Evolutionary conservation across 2,113 vertebrate species (phyloP), one percentile per base, ranked within the genome.

Genomic region (Eolophus roseicapilla): DNA sequence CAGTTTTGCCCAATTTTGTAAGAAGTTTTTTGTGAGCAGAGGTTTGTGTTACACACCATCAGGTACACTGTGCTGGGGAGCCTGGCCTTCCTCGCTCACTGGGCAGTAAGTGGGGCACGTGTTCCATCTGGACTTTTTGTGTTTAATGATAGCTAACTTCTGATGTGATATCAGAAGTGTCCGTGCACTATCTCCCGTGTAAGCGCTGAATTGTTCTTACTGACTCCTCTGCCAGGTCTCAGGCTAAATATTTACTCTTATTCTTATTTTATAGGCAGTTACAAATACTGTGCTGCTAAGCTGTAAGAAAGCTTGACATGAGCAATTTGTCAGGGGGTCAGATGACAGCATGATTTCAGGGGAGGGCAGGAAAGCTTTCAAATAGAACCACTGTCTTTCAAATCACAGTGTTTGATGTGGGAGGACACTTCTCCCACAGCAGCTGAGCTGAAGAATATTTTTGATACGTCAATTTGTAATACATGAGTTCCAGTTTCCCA

Each of bases 381-480:
- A 64, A 50, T 52, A 63, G 41, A 92, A 84, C 10, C 8, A 59
- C 9, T 82, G 80, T 90, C 21, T 79, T 87, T 62, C 37, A 82
- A 33, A 82, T 94, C 28, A 35, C 15, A 29, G 14, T 44, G 49
- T 67, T 55, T 86, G 33, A 62, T 79, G 69, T 91, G 86, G 83
- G 86, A 88, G 81, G 81, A 85, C 4, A 1, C 90, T 93, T 82
- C 68, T 53, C 39, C n/a, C n/a, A 70, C 85, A 75, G 86, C 55
- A 90, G 21, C 41, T 68, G 78, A 94, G 62, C 53, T 76, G 70
- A 65, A 75, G 57, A 85, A 46, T 79, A 49, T 27, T 82, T 69
- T 93, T 50, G 13, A 85, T 89, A 67, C 69, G 27, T 86, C 43
- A 49, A 3, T 92, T 97, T 78, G 35, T 83, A 88, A 78, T 88